Evolutionary conservation across 2,113 vertebrate species (phyloP).

Genomic region (Rhagologus leucostigma): DNA sequence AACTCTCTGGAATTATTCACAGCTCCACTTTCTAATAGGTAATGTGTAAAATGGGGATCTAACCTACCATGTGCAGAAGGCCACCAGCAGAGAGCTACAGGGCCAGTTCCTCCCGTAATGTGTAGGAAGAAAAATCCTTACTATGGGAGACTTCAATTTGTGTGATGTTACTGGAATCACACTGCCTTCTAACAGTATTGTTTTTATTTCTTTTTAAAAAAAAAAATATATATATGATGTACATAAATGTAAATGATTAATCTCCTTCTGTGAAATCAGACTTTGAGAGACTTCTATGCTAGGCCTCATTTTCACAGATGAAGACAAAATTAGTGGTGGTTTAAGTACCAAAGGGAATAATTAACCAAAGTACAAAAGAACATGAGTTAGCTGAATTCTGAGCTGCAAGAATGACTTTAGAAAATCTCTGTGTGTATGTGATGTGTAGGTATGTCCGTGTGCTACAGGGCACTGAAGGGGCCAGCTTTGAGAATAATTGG

Average conservation of each 20-base stretch:
- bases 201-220: background rate
- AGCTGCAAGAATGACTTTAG: background rate
- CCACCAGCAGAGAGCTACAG: background rate
- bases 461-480: background rate
- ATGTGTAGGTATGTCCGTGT: background rate
- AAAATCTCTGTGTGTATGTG: background rate
- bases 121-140: background rate
- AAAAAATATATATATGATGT: background rate
- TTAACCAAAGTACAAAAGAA: background rate
- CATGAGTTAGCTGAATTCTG: background rate
- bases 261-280: background rate
- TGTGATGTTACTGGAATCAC: background rate
- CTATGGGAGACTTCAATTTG: background rate
- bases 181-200: background rate
- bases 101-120: background rate
- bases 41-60: background rate
- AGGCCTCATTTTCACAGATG: background rate
- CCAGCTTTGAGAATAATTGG: background rate
- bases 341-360: background rate
- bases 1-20: background rate
- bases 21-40: background rate
- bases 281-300: background rate
- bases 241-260: background rate
- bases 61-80: background rate
- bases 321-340: background rate